Percentiles rank a stretch among this genome's conserved stretches.
Conservation (phyloP, 2,888 invertebrate genomes). For the Scaptomyza parva region DNA sequence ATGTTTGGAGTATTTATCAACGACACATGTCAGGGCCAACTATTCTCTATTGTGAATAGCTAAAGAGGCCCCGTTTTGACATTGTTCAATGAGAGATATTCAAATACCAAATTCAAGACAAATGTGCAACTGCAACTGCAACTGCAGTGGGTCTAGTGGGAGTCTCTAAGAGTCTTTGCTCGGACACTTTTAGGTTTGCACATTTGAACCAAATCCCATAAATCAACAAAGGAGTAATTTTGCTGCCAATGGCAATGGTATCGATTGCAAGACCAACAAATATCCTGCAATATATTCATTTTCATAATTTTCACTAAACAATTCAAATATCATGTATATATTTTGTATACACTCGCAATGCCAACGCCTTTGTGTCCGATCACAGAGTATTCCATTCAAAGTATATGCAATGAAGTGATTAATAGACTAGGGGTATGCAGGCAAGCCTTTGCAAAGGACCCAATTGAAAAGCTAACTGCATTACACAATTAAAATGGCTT, state of each 20-base stretch:
- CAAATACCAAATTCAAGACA: not conserved
- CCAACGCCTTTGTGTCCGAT: not conserved
- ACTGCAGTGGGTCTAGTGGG: not conserved
- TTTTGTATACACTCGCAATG: no score
- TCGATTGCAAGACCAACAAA: not conserved
- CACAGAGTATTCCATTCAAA: not conserved
- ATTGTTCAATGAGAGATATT: no score
- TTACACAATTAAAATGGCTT: not conserved
- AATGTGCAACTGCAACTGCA: not conserved
- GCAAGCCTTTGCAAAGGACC: slow-evolving; percentile 1
- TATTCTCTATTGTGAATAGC: no score
- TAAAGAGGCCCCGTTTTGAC: no score
- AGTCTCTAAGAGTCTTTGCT: no score
- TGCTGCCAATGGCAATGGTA: not conserved
- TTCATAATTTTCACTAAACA: no score
- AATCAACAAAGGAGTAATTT: slow-evolving; percentile 1
- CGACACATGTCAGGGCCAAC: no score
- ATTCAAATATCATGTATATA: no score
- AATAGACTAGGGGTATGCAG: not conserved
- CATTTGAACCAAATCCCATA: not conserved
- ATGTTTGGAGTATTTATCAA: no score
- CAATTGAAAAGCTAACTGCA: slow-evolving; percentile 11
- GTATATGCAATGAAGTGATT: slow-evolving; percentile 10
- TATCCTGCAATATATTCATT: not conserved
- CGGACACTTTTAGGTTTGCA: not conserved